These are phyloP conservation scores for Myotis daubentonii DNA, from an alignment of 2,797 vertebrate species.

Conservation along the genomic window DNA sequence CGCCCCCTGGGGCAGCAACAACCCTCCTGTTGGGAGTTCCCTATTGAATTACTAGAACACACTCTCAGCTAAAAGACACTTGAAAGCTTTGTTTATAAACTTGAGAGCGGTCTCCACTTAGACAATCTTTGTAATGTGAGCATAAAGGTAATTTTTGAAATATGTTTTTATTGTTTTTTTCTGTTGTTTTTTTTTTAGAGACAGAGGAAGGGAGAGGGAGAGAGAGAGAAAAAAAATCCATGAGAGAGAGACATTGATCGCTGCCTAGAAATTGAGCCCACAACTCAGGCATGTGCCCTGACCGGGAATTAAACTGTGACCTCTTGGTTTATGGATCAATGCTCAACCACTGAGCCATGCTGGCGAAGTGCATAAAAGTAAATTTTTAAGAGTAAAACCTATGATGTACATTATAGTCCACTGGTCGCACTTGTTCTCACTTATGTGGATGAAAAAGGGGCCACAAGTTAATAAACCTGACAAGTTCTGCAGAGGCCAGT, in stretches of 20 bases:
- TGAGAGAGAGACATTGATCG: not conserved
- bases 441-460: not conserved
- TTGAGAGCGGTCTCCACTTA: not conserved
- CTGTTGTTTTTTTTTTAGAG: not conserved
- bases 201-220: not conserved
- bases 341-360: not conserved
- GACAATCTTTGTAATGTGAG: not conserved
- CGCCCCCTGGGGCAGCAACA: rapidly evolving
- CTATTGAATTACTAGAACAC: not conserved
- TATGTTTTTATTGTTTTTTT: no score
- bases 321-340: not conserved
- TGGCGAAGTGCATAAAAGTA: not conserved
- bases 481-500: not conserved
- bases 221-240: not conserved
- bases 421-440: not conserved
- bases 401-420: not conserved
- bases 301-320: not conserved
- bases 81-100: conserved; percentile 11
- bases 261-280: not conserved
- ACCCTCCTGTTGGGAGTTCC: not conserved
- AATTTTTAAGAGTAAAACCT: not conserved
- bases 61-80: not conserved
- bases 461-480: not conserved
- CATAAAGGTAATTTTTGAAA: not conserved
- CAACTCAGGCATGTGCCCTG: not conserved